These are phyloP conservation scores for Acanthurus leucopareius DNA, from an alignment of 2,797 vertebrate species.

Conservation along the genomic window DNA sequence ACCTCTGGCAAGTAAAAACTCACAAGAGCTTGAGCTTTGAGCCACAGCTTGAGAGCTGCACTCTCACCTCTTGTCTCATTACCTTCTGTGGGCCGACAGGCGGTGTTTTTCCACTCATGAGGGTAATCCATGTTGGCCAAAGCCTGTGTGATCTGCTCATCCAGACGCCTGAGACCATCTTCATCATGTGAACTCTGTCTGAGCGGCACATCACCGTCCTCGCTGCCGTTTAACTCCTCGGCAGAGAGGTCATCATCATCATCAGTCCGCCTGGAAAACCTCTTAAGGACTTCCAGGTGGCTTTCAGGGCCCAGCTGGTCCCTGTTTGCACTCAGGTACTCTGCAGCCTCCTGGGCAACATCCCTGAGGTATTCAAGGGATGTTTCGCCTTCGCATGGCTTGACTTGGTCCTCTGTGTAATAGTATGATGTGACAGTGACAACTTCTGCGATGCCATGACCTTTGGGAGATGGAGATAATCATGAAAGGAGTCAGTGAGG, in stretches of 20 bases:
- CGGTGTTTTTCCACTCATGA: slow-evolving; percentile 82
- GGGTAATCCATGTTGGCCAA: slow-evolving; percentile 86
- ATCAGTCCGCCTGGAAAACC: slow-evolving; percentile 64
- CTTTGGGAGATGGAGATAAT: slow-evolving; percentile 47
- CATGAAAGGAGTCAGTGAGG: background rate
- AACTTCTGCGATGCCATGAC: slow-evolving; percentile 78
- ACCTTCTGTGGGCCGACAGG: slow-evolving; percentile 64
- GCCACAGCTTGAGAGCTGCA: slow-evolving; percentile 2
- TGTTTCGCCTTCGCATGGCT: slow-evolving; percentile 45
- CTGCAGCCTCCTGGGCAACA: slow-evolving; percentile 84
- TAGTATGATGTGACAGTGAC: slow-evolving; percentile 73
- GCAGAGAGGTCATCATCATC: slow-evolving; percentile 34
- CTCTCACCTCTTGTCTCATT: slow-evolving; percentile 20
- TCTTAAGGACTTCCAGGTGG: slow-evolving; percentile 83
- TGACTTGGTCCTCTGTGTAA: slow-evolving; percentile 40
- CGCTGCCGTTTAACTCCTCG: background rate
- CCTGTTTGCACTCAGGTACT: slow-evolving; percentile 79
- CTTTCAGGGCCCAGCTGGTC: slow-evolving; percentile 77
- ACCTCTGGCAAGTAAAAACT: background rate
- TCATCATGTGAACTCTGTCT: slow-evolving; percentile 11
- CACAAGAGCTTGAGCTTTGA: background rate
- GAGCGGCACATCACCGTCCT: slow-evolving; percentile 16
- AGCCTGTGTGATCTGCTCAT: slow-evolving; percentile 83
- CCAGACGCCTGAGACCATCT: slow-evolving; percentile 65
- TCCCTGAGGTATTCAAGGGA: slow-evolving; percentile 85